Conservation (phyloP, 1,140 invertebrate species). For the Gonioctena quinquepunctata region DNA sequence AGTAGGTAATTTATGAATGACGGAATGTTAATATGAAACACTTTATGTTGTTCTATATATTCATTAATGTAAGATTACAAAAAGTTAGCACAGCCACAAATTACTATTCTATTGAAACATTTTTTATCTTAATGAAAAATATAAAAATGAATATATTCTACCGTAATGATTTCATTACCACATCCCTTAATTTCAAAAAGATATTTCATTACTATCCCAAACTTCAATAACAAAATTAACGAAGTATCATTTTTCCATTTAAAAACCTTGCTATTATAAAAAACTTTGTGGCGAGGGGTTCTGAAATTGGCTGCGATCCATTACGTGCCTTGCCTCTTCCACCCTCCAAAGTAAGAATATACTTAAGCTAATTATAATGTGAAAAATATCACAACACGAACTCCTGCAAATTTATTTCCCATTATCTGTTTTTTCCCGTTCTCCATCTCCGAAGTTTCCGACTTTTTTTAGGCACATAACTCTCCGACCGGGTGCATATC, state of each 20-base stretch:
- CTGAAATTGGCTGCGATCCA: slow-evolving; percentile 12
- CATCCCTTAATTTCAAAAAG: no score
- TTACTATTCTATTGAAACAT: no score
- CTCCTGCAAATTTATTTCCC: slow-evolving; percentile 54
- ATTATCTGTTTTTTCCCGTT: slow-evolving; percentile 55
- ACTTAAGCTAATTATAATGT: slow-evolving; percentile 49
- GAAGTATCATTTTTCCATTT: not conserved
- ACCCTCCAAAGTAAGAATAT: slow-evolving; percentile 20
- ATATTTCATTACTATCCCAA: no score
- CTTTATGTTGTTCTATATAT: no score
- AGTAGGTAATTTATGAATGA: no score
- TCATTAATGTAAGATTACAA: no score
- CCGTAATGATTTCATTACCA: no score
- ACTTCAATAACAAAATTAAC: no score
- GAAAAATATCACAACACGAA: slow-evolving; percentile 51
- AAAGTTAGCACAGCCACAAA: no score
- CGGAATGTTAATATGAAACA: no score
- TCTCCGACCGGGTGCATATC: slow-evolving; percentile 53
- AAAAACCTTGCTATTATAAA: not conserved
- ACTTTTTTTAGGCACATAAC: slow-evolving; percentile 52
- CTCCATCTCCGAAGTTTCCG: slow-evolving; percentile 52
- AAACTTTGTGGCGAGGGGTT: slow-evolving; percentile 7
- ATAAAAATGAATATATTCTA: no score
- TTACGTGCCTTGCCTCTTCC: not conserved
- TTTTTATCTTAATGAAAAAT: no score